Conservation (phyloP, 2,113 vertebrate genomes). For the Marmota monax region DNA sequence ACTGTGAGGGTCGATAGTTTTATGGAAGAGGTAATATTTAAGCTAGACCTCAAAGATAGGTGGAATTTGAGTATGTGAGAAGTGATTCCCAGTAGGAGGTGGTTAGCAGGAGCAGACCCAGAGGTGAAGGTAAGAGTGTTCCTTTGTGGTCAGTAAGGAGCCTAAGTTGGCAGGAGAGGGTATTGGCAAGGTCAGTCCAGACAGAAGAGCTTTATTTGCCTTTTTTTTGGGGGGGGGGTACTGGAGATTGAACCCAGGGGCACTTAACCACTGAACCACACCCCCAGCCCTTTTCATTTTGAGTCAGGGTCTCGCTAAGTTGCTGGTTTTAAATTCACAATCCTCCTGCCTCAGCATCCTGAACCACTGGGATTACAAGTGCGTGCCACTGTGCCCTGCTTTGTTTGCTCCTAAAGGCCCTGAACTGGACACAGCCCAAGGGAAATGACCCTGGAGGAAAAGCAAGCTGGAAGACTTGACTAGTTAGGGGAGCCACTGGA, state of each 20-base stretch:
- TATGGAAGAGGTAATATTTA: slow-evolving; percentile 28
- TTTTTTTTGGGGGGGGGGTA: too few species aligned
- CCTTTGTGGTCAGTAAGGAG: background rate
- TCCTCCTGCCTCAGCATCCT: too few species aligned
- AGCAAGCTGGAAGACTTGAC: background rate
- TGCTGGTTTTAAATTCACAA: too few species aligned
- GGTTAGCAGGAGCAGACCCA: background rate
- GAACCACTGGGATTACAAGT: too few species aligned
- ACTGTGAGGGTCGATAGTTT: background rate
- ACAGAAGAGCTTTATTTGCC: background rate
- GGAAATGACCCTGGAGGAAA: slow-evolving; percentile 20
- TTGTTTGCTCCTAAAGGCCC: background rate
- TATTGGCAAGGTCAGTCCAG: background rate
- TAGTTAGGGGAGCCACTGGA: background rate
- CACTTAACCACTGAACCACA: too few species aligned
- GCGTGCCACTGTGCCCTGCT: background rate
- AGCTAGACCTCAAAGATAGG: background rate
- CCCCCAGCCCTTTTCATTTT: too few species aligned
- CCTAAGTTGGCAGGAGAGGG: background rate
- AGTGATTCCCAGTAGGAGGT: background rate
- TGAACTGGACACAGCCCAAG: background rate
- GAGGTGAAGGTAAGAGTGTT: background rate
- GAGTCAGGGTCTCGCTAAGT: too few species aligned
- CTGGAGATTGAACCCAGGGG: too few species aligned
- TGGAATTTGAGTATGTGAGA: slow-evolving; percentile 11